Evolutionary conservation across 2,113 vertebrate species (phyloP), one percentile per base, ranked within the genome.

Genomic region (Phasianus colchicus): DNA sequence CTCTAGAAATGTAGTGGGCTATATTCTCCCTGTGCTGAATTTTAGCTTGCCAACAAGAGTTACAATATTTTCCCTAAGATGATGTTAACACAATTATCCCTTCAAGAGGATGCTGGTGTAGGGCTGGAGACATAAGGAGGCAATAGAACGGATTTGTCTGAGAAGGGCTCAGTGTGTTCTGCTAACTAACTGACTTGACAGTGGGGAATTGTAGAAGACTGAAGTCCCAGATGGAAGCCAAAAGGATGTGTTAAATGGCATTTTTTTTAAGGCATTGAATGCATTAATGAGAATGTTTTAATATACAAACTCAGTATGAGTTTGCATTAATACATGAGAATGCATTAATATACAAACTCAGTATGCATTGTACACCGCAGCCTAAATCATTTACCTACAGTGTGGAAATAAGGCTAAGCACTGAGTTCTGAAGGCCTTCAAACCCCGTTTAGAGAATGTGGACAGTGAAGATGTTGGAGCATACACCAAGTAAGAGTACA

Each of bases 341-440:
- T 3, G 16, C 2, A 2, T 47, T 66, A 48, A n/a, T 0, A 2
- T 20, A 30, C 24, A 60, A 29, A 34, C 32, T 67, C 58, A 14
- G 25, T n/a, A 1, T 0, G 5, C 8, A 4, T 19, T 54, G 12
- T 47, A 50, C 7, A 9, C 25, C 52, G 45, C 52, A 91, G 58
- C 30, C 10, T 47, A 47, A 66, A 34, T 78, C 47, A 38, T 69
- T 77, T 91, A 27, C 13, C 25, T 71, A 38, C 55, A 6, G 16
- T 7, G 3, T 19, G 43, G 83, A 83, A n/a, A 1, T 22, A 43
- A 76, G n/a, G 48, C 21, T 43, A 32, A 71, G 34, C 8, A 27
- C 65, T 30, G 29, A 66, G 30, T 70, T 92, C 40, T 47, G 81
- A 74, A 92, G 63, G 9, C 21, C 11, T 60, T 75, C 48, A 60